phyloP scores from a whole-genome alignment of 2,888 invertebrate species.

The Invenusta paracnida region DNA sequence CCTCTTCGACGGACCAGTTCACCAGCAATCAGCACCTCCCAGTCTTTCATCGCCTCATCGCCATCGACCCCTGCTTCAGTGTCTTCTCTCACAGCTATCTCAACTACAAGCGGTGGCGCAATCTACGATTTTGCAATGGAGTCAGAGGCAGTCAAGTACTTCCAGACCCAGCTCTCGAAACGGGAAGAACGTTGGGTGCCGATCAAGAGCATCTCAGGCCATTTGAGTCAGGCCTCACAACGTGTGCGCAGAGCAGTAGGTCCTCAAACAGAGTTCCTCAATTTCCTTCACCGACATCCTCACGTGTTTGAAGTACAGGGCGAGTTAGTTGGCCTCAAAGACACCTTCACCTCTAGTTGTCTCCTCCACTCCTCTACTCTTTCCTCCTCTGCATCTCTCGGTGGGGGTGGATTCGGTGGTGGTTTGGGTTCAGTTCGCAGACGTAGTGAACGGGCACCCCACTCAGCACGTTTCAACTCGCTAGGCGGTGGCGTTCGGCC shows the following conservation, averaged over 20 bases:
- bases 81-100: background rate
- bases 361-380: background rate
- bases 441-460: background rate
- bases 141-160: slow-evolving; percentile 93
- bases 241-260: slow-evolving; percentile 72
- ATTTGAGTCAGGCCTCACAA: slow-evolving; percentile 88
- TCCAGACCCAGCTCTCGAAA: slow-evolving; percentile 83
- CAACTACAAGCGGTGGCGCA: background rate
- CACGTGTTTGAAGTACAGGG: slow-evolving; percentile 60
- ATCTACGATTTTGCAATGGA: slow-evolving; percentile 63
- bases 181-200: slow-evolving; percentile 95
- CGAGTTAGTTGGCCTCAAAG: slow-evolving; percentile 55
- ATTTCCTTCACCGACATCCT: slow-evolving; percentile 58
- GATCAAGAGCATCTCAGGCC: slow-evolving; percentile 88
- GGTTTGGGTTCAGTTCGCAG: background rate
- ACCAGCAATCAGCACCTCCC: background rate
- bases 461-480: background rate
- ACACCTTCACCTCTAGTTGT: slow-evolving; percentile 33
- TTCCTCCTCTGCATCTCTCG: background rate
- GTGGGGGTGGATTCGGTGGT: background rate
- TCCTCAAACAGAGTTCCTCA: slow-evolving; percentile 53
- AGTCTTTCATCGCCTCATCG: background rate
- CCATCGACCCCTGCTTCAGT: background rate
- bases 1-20: background rate
- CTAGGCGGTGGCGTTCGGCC: background rate